Base-by-base conservation (phyloP, 2,797 vertebrate genomes). In the Sebastes matsubarae region DNA sequence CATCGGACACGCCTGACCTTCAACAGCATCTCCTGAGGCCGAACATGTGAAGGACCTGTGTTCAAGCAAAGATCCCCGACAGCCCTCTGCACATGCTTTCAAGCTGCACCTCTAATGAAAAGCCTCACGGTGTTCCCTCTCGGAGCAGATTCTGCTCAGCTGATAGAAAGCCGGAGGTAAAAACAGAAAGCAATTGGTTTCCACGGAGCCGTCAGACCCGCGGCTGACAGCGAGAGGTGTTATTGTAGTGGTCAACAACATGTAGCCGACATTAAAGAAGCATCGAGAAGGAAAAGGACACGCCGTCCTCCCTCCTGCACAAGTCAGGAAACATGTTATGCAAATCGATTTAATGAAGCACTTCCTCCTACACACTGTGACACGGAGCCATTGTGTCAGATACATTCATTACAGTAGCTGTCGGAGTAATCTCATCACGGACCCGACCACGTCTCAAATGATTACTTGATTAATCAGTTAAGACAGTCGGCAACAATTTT, bases 1-100 rank as follows among this genome's bases (percentile, higher is more conserved):
- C 78, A 55, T 57, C 32, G 5, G 72, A 81, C 80, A 75, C 24
- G 5, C 58, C 61, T 89, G 88, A 93, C 90, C 88, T 93, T 89
- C 85, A 85, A 3, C 72, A 0, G 59, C 8, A 4, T 85, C 87
- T 86, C 88, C 81, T 4, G 86, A 59, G 83, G 79, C 73, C 66
- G 52, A 77, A 83, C 85, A 82, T 80, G 69, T 29, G 76, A 90
- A 25, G 65, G 72, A 80, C 89, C 79, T 82, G 74, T 73, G 84
- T 55, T 73, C 54, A 12, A 60, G 67, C 79, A 36, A 10, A 73
- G 29, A 42, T 68, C 68, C 60, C 75, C 8, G 22, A 29, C 61
- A 1, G 72, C 68, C 36, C n/a, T 7, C 54, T 20, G 66, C 13
- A 32, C 70, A 79, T 6, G 83, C 77, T 85, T 81, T 79, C 74